Base-by-base conservation (phyloP, 2,797 vertebrate genomes). In the Coreius guichenoti region DNA sequence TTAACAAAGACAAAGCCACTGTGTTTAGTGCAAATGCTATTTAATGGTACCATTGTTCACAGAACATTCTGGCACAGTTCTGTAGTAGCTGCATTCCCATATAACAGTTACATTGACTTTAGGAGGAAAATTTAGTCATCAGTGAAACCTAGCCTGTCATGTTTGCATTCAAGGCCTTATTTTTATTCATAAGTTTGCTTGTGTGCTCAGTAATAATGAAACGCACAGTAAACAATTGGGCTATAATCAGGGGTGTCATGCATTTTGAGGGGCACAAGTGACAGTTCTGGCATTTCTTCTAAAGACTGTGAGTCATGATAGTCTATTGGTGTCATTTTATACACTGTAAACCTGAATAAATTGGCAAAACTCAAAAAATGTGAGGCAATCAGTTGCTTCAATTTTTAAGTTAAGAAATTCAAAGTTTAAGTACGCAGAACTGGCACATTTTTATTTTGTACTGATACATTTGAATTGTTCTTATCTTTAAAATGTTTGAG, bases 1-100 rank as follows among this genome's bases (percentile, higher is more conserved):
- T 31, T 9, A 4, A 63, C 29, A 5, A 39, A 61, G 17, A 88
- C 86, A 87, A 85, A 88, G 85, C 85, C 82, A 79, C 78, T 76
- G 43, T 86, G 87, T 88, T 86, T 65, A 61, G 63, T 86, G 26
- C 70, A 36, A 33, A 81, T 9, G n/a, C 79, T 78, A 21, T 87
- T 75, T 82, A 70, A 47, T 83, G 58, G 58, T 5, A 21, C 86
- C 78, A 65, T 87, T 88, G 83, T 88, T 63, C 73, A 67, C 31
- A 69, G 83, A 83, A 76, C 33, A 70, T 54, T 88, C 86, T 73
- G 72, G 86, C 39, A 79, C 56, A 74, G 29, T 47, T 79, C 68
- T 74, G 39, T 26, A 76, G 26, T 83, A 43, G 36, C 39, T 45
- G 13, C 21, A 12, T 33, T 82, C 4, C 54, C 17, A 47, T 61